Conservation (phyloP, 1,140 invertebrate genomes). For the Apis cerana region DNA sequence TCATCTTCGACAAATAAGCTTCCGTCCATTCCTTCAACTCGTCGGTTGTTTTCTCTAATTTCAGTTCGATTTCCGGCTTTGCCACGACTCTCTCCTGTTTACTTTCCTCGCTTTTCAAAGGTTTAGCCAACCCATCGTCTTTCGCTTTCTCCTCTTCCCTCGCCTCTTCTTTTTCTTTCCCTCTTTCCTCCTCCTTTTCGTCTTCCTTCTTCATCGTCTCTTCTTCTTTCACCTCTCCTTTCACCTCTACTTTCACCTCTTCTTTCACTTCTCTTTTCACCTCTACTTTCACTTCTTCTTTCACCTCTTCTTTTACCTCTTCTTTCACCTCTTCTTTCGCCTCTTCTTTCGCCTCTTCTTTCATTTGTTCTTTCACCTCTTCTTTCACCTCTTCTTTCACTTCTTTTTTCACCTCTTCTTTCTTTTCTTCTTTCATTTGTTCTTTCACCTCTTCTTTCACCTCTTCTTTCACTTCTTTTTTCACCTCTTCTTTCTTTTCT, state of each 20-base stretch:
- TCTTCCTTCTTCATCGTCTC: not conserved
- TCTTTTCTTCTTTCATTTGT: not conserved
- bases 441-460: not conserved
- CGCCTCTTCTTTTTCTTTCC: not conserved
- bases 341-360: no score
- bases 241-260: no score
- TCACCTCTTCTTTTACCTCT: no score
- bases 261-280: no score
- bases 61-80: conserved; percentile 3
- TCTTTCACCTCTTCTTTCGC: no score
- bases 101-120: not conserved
- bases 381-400: no score
- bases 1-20: conserved; percentile 54
- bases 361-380: no score
- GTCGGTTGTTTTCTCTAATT: conserved; percentile 31
- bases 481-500: not conserved
- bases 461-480: not conserved
- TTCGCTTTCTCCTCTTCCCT: not conserved
- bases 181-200: not conserved
- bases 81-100: not conserved
- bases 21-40: conserved; percentile 58
- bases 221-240: not conserved
- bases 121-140: not conserved
- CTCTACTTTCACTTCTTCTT: no score
- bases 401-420: not conserved